phyloP scores from a whole-genome alignment of 2,797 vertebrate genomes.

The Danio choprae region DNA sequence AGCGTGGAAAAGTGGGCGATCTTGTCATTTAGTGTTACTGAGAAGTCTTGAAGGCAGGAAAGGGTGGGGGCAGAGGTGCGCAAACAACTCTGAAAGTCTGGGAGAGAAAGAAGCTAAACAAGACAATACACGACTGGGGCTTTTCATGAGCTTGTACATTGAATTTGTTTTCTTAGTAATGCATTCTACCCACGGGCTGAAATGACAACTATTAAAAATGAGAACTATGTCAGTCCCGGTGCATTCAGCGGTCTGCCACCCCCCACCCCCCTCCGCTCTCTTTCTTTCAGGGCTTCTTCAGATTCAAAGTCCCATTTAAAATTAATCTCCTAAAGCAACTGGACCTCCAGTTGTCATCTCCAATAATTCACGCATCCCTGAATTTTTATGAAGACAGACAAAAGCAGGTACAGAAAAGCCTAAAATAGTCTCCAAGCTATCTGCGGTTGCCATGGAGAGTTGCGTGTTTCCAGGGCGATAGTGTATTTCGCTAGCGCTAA shows the following conservation, averaged over 20 bases:
- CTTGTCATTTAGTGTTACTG: constrained; percentile 55
- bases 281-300: constrained; percentile 51
- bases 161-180: constrained; percentile 50
- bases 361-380: constrained; percentile 68
- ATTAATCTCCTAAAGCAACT: constrained; percentile 69
- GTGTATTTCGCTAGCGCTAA: constrained; percentile 81
- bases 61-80: constrained; percentile 9
- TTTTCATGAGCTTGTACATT: constrained; percentile 47
- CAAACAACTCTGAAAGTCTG: constrained; percentile 29
- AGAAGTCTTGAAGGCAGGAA: constrained; percentile 33
- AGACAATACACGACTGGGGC: constrained; percentile 37
- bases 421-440: constrained; percentile 75
- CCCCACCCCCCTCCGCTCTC: background rate
- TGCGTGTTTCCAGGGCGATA: constrained; percentile 82
- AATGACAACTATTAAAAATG: constrained; percentile 55
- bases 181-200: constrained; percentile 50
- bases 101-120: constrained; percentile 38
- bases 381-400: constrained; percentile 73
- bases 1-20: constrained; percentile 36
- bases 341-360: constrained; percentile 76
- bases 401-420: constrained; percentile 68
- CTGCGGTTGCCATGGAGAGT: constrained; percentile 79
- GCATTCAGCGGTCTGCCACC: constrained; percentile 2
- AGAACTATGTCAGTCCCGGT: constrained; percentile 52
- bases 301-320: constrained; percentile 64